Conservation (phyloP, 2,797 vertebrate species). For the Paramormyrops hopkinsi region DNA sequence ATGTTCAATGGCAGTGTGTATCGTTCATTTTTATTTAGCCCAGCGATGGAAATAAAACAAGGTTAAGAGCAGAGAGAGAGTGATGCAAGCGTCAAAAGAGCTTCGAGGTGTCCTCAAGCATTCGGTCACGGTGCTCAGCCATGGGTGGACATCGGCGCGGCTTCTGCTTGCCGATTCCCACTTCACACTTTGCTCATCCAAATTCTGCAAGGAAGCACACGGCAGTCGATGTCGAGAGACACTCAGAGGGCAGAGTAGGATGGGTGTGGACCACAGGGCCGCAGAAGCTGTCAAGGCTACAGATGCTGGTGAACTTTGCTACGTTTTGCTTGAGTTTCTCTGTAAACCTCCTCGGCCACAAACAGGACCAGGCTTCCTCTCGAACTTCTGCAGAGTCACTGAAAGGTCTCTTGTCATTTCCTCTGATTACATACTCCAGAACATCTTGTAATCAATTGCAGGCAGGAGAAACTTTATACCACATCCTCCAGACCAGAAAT, state of each 20-base stretch:
- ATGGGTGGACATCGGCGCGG: neutral
- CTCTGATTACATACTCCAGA: neutral
- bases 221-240: neutral
- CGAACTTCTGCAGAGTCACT: neutral
- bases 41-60: neutral
- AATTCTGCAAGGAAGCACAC: constrained; percentile 38
- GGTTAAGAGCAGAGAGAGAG: neutral
- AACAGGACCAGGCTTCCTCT: neutral
- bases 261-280: neutral
- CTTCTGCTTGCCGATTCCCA: neutral
- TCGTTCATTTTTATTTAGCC: neutral
- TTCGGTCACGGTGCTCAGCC: neutral
- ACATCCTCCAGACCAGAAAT: neutral
- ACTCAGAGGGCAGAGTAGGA: neutral
- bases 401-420: neutral
- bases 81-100: neutral
- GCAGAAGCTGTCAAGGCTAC: neutral
- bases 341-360: neutral
- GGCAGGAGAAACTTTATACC: neutral
- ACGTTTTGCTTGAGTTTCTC: neutral
- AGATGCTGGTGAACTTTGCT: neutral
- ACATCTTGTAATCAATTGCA: constrained; percentile 5
- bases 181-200: constrained; percentile 19
- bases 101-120: neutral
- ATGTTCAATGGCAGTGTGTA: neutral